Evolutionary conservation across 2,888 invertebrate genomes (phyloP), one percentile per base, ranked within the genome.

Genomic region (Apeira syringaria): DNA sequence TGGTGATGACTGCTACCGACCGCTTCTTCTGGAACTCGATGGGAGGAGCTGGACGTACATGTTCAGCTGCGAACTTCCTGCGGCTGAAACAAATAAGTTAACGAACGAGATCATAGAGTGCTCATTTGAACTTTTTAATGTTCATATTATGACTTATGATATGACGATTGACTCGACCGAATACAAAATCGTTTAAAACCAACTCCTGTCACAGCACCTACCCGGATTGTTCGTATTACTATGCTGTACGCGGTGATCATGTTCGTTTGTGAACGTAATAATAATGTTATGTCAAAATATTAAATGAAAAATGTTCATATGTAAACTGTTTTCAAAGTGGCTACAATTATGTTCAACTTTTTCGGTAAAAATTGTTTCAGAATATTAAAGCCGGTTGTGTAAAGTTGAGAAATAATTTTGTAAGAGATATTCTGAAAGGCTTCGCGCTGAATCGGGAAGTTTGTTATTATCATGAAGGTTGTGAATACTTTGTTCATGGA

Each of bases 311-410:
- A 52, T 49, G n/a, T 46, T 38, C 56, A 53, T 64, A 68, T 59
- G 61, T 47, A 68, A 64, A 70, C 70, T 70, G 68, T 70, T 68
- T 59, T 56, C 53, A 50, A 62, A 64, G 59, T 61, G 53, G 42
- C 49, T 51, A 58, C 63, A 57, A 61, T 56, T 59, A 54, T 45
- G 54, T 37, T 41, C 34, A 55, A 47, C 45, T 47, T 55, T 60
- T 57, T 56, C 56, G 25, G 18, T 28, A 24, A 22, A 47, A 45
- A 48, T 45, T 49, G 39, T 48, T 53, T 50, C 24, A 5, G 33
- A 29, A 39, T 47, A 50, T 55, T 38, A 26, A 45, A 31, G 35
- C 40, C 32, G 13, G 33, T 37, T 38, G 20, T 17, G 22, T 8
- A 10, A 37, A 48, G 40, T 26, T 33, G 27, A 5, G 29, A 18